These are phyloP conservation scores for Tanytarsus gracilentus DNA, from an alignment of 2,888 invertebrate species.

Conservation along the genomic window DNA sequence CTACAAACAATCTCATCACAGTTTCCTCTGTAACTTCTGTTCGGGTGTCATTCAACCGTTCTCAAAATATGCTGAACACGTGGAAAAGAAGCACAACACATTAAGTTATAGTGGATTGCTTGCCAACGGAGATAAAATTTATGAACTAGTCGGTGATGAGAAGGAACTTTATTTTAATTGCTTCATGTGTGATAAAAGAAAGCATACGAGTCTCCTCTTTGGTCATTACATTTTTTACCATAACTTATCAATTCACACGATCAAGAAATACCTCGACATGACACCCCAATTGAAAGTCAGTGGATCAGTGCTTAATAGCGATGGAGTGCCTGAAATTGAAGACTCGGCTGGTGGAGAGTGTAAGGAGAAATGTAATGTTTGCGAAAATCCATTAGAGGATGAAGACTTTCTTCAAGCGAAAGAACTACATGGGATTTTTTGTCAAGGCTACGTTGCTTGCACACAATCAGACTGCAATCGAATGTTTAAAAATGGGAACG, in stretches of 20 bases:
- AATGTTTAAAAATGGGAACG: not conserved
- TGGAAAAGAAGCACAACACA: conserved; percentile 16
- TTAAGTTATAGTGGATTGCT: not conserved
- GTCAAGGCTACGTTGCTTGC: conserved; percentile 21
- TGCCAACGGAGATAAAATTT: too few relatives aligned
- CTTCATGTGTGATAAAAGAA: conserved; percentile 22
- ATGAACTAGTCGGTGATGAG: not conserved
- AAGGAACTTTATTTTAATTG: not conserved
- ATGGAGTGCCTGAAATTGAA: not conserved
- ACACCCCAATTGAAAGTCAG: not conserved
- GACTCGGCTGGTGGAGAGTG: not conserved
- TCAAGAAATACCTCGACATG: not conserved
- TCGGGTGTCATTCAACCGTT: conserved; percentile 6
- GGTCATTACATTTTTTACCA: conserved; percentile 27
- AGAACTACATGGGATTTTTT: conserved; percentile 16
- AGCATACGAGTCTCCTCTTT: conserved; percentile 4
- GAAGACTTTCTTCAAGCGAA: conserved; percentile 11
- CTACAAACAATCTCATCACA: conserved; percentile 2
- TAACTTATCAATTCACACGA: conserved; percentile 12
- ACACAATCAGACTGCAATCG: conserved; percentile 8
- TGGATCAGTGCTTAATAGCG: not conserved
- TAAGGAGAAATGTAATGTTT: conserved; percentile 13
- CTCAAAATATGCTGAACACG: conserved; percentile 8
- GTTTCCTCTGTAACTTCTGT: conserved; percentile 17
- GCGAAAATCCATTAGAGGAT: conserved; percentile 11